phyloP scores from a whole-genome alignment of 2,888 invertebrate genomes.

The Mythimna loreyi region DNA sequence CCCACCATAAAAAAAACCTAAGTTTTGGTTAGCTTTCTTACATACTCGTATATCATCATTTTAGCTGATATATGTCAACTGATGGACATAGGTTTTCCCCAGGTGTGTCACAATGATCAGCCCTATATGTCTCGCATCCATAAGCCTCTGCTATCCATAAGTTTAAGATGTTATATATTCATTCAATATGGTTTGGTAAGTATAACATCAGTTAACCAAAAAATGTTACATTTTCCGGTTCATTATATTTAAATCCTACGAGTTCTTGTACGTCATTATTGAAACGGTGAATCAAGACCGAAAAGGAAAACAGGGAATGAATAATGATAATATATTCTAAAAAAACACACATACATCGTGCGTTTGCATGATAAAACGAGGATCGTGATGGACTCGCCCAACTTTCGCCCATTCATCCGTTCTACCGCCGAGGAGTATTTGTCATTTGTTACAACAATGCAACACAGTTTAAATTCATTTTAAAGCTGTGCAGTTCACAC shows the following conservation, averaged over 20 bases:
- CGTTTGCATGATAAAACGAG: conserved; percentile 70
- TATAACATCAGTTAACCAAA: conserved; percentile 20
- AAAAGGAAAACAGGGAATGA: conserved; percentile 56
- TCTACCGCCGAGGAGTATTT: conserved; percentile 50
- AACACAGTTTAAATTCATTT: conserved; percentile 49
- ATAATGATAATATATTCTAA: conserved; percentile 65
- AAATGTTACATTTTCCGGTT: conserved; percentile 47
- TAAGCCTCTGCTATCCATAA: too few relatives aligned
- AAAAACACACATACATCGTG: conserved; percentile 69
- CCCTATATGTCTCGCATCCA: too few relatives aligned
- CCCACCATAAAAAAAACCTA: too few relatives aligned
- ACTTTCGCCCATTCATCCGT: conserved; percentile 82
- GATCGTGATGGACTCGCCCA: conserved; percentile 79
- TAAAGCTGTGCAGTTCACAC: conserved; percentile 42
- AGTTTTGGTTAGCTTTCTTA: neutral
- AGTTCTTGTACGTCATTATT: conserved; percentile 24
- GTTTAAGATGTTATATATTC: too few relatives aligned
- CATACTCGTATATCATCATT: too few relatives aligned
- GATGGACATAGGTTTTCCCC: too few relatives aligned
- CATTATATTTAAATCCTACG: conserved; percentile 40
- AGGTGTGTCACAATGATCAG: too few relatives aligned
- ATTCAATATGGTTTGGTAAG: neutral
- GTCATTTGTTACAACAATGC: conserved; percentile 49
- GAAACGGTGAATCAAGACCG: conserved; percentile 55
- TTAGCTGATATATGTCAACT: too few relatives aligned